A percentile compares a stretch with the other conserved stretches of the same genome.
Conservation (phyloP, 2,797 vertebrate genomes). For the Hydrolagus colliei region DNA sequence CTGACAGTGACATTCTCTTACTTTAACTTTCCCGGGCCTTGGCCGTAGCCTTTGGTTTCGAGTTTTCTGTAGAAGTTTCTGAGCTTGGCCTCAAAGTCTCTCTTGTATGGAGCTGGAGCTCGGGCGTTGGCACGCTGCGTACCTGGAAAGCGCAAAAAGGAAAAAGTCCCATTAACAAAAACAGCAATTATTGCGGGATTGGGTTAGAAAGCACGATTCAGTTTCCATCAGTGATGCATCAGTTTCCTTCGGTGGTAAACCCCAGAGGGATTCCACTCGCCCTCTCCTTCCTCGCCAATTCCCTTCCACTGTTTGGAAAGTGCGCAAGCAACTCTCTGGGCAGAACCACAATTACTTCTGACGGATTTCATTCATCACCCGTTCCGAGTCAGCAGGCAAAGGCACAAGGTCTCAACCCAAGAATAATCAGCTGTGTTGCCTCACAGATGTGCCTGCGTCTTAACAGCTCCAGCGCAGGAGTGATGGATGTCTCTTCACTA, state of each 20-base stretch:
- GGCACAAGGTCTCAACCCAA: too few species aligned
- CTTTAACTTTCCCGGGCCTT: conserved; percentile 96
- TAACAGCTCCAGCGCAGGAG: too few species aligned
- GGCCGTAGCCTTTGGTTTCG: conserved; percentile 93
- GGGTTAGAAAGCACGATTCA: not conserved
- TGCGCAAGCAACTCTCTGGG: too few species aligned
- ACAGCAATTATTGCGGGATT: not conserved
- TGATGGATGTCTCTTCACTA: too few species aligned
- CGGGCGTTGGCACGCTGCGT: conserved; percentile 90
- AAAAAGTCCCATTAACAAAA: not conserved
- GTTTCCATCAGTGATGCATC: too few species aligned
- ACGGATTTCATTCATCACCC: not conserved
- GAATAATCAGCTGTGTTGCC: too few species aligned
- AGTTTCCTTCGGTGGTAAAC: not conserved
- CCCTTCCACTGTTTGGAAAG: not conserved
- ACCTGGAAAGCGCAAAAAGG: conserved; percentile 55
- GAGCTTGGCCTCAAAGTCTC: conserved; percentile 94
- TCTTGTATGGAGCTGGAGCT: conserved; percentile 89
- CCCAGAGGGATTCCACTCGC: not conserved
- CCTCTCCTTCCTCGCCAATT: not conserved
- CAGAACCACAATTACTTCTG: not conserved
- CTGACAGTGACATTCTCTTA: conserved; percentile 49
- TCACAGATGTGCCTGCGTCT: too few species aligned
- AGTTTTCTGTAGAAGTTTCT: conserved; percentile 96
- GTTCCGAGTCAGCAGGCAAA: not conserved